Evolutionary conservation across 1,140 invertebrate genomes (phyloP).

Genomic region (Pseudomyrmex pallidus): DNA sequence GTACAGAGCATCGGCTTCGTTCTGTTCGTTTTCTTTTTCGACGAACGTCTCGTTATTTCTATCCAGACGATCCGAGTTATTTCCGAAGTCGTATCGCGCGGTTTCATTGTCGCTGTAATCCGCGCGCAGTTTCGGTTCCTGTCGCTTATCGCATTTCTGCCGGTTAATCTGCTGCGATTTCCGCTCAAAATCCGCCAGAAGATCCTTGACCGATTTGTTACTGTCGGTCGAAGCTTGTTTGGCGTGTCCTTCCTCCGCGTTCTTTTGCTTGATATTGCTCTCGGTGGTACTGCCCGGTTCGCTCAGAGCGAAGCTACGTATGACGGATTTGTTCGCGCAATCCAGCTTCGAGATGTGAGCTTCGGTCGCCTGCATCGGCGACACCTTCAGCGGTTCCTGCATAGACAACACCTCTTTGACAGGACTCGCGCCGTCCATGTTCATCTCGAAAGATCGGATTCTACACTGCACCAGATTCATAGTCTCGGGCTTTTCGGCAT

Average conservation of each 20-base stretch:
- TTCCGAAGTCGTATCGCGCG: slow-evolving; percentile 84
- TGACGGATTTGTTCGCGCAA: slow-evolving; percentile 70
- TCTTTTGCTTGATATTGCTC: slow-evolving; percentile 47
- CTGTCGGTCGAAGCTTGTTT: slow-evolving; percentile 73
- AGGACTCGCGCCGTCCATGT: slow-evolving; percentile 65
- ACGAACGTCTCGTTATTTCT: slow-evolving; percentile 71
- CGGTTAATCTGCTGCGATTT: slow-evolving; percentile 81
- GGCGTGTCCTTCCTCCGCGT: neutral
- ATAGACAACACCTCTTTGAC: slow-evolving; percentile 78
- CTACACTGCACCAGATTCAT: slow-evolving; percentile 85
- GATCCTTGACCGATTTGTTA: slow-evolving; percentile 85
- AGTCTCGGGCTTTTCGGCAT: slow-evolving; percentile 47
- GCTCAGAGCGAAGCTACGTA: slow-evolving; percentile 73
- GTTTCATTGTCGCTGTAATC: slow-evolving; percentile 86
- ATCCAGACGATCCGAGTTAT: slow-evolving; percentile 80
- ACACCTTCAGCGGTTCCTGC: slow-evolving; percentile 84
- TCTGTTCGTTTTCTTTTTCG: slow-evolving; percentile 12
- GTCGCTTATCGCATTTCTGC: slow-evolving; percentile 75
- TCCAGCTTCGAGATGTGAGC: slow-evolving; percentile 83
- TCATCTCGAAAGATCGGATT: slow-evolving; percentile 85
- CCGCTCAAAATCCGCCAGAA: slow-evolving; percentile 86
- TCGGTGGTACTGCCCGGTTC: neutral
- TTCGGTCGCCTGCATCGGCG: slow-evolving; percentile 82
- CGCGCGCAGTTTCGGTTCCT: slow-evolving; percentile 78
- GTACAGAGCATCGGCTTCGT: slow-evolving; percentile 11